Conservation (phyloP, 2,113 vertebrate genomes). For the Dipodomys spectabilis region DNA sequence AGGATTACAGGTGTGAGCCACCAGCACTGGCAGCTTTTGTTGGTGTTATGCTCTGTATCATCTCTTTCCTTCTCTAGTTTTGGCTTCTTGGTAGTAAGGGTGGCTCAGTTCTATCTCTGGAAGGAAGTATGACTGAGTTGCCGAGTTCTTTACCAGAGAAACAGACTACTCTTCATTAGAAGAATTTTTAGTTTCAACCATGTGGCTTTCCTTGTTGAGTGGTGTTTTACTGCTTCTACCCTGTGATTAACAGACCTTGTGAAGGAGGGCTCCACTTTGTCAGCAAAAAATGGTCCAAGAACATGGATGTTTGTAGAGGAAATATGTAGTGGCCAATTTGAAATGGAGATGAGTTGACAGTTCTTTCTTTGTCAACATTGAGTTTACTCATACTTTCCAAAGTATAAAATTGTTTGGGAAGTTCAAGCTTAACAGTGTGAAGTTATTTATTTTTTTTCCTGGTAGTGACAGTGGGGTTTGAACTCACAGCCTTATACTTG, state of each 20-base stretch:
- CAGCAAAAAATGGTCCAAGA: neutral
- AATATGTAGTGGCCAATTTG: neutral
- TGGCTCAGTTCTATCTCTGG: neutral
- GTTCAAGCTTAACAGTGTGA: neutral
- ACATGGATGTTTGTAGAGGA: neutral
- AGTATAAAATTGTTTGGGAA: neutral
- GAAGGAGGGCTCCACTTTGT: neutral
- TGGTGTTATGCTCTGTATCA: neutral
- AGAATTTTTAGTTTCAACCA: neutral
- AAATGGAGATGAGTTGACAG: neutral
- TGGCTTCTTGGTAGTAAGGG: neutral
- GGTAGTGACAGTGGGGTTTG: no score
- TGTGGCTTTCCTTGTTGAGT: neutral
- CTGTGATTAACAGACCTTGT: neutral
- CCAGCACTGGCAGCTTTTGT: neutral
- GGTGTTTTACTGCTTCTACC: neutral
- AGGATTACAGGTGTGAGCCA: no score
- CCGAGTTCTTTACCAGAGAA: neutral
- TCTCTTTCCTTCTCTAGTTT: neutral
- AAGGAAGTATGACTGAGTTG: neutral
- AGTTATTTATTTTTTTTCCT: no score
- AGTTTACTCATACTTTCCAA: neutral
- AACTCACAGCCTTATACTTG: no score
- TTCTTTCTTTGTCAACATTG: neutral
- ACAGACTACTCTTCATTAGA: neutral